These are phyloP conservation scores for Stenurella melanura DNA, from an alignment of 2,888 invertebrate genomes.

Conservation along the genomic window DNA sequence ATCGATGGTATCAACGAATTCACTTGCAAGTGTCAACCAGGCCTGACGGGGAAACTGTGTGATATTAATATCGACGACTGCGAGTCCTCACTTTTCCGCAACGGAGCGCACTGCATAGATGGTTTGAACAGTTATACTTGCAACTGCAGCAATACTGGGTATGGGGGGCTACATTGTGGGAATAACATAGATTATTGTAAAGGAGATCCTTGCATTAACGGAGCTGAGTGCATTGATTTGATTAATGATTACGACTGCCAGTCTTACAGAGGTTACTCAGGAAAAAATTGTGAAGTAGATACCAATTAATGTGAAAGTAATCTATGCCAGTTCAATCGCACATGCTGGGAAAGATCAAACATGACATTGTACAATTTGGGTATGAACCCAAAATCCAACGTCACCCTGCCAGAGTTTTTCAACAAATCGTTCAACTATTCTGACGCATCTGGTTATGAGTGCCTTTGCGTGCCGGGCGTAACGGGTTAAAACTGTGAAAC, in stretches of 20 bases:
- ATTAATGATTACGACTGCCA: slow-evolving; percentile 87
- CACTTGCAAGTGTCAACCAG: slow-evolving; percentile 85
- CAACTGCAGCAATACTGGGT: slow-evolving; percentile 88
- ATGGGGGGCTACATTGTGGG: slow-evolving; percentile 84
- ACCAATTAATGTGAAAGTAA: slow-evolving; percentile 87
- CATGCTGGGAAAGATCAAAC: slow-evolving; percentile 87
- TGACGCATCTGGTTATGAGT: slow-evolving; percentile 86
- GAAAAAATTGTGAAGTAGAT: slow-evolving; percentile 84
- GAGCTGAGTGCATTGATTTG: slow-evolving; percentile 85
- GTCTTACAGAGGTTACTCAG: slow-evolving; percentile 83
- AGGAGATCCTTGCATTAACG: slow-evolving; percentile 85
- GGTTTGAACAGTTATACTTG: slow-evolving; percentile 86
- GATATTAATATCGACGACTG: slow-evolving; percentile 91
- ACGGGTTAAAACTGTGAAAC: slow-evolving; percentile 87
- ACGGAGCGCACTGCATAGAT: slow-evolving; percentile 87
- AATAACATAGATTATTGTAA: slow-evolving; percentile 89
- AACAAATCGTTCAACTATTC: slow-evolving; percentile 81
- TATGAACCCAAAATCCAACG: slow-evolving; percentile 69
- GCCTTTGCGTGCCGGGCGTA: slow-evolving; percentile 86
- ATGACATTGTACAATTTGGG: slow-evolving; percentile 77
- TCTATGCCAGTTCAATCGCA: slow-evolving; percentile 87
- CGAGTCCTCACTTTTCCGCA: slow-evolving; percentile 84
- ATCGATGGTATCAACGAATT: slow-evolving; percentile 86
- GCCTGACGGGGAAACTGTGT: slow-evolving; percentile 82
- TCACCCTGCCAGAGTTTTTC: slow-evolving; percentile 79